Base-by-base conservation (phyloP, 2,888 invertebrate genomes). In the Galerucella nymphaeae region DNA sequence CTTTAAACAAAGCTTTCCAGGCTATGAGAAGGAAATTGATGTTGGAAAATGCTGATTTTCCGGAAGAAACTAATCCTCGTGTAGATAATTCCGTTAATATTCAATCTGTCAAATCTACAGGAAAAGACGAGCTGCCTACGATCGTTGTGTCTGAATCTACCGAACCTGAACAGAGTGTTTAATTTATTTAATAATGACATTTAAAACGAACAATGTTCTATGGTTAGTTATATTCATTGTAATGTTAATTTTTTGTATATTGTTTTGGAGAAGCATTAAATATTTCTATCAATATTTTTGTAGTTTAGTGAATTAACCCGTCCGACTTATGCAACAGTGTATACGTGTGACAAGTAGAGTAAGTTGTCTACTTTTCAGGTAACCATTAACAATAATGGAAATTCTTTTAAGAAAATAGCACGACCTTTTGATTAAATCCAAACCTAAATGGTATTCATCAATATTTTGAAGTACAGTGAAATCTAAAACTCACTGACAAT, bases 1-100 rank as follows among this genome's bases (percentile, higher is more conserved):
- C 77, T 20, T 75, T 84, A 73, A 77, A 76, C 62, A 80, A 75
- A 62, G 81, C 78, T 1, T 84, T 79, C 38, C 73, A 73, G 18
- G 63, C 58, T 13, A 16, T 70, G 48, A 66, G 67, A 38, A 13
- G 58, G 42, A 70, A 64, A 38, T 41, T 45, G 42, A 18, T 41
- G 18, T 13, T 4, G 5, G 42, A 16, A 2, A 18, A 62, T 18
- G 11, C 16, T 10, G 41, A 61, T 62, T 18, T 41, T 41, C 10
- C 61, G 2, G 61, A 62, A 42, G 16, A 42, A 13, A 41, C 30
- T 14, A 59, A n/a, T 20, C 55, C n/a, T 20, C 55, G 9, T 20
- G 55, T 8, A 10, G 59, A 42, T 16, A 62, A 16, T 18, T 53
- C 53, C 1, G 10, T 10, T 53, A 53, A 53, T 9, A 3, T 16